Evolutionary conservation across 2,888 invertebrate species (phyloP).

Genomic region (Prenolepis imparis): DNA sequence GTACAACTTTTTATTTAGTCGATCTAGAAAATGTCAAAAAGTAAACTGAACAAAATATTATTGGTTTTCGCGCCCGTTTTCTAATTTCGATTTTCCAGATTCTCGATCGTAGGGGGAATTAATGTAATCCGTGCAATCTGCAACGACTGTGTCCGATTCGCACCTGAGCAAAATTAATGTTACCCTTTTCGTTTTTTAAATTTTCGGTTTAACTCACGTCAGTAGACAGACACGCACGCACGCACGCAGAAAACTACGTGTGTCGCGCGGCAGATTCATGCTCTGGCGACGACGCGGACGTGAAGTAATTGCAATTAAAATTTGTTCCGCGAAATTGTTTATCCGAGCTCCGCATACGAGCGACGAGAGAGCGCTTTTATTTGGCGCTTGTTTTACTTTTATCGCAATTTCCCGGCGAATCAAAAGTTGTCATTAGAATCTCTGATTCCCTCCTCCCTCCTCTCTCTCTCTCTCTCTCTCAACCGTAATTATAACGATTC

Average conservation of each 20-base stretch:
- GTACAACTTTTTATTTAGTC: neutral
- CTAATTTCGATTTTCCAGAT: conserved; percentile 1
- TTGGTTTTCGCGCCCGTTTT: neutral
- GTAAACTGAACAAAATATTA: conserved; percentile 14
- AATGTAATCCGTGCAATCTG: conserved; percentile 24
- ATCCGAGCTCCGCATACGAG: conserved; percentile 56
- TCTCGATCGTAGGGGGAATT: conserved; percentile 4
- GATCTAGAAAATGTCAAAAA: conserved; percentile 20
- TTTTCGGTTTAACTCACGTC: conserved; percentile 15
- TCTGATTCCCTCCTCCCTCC: conserved; percentile 26
- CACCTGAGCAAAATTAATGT: conserved; percentile 1
- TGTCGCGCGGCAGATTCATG: conserved; percentile 62
- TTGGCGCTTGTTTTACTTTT: conserved; percentile 66
- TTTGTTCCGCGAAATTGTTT: conserved; percentile 75
- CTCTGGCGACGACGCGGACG: conserved; percentile 58
- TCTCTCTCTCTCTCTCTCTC: conserved; percentile 2
- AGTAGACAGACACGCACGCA: conserved; percentile 9
- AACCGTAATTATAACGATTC: conserved; percentile 35
- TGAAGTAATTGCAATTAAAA: conserved; percentile 75
- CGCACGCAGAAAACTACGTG: conserved; percentile 20
- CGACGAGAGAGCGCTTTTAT: conserved; percentile 63
- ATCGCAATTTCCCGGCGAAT: conserved; percentile 59
- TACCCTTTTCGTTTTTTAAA: neutral
- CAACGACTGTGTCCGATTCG: neutral
- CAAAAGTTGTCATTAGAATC: conserved; percentile 74